phyloP scores from a whole-genome alignment of 2,888 invertebrate species.

The Nebria salina region DNA sequence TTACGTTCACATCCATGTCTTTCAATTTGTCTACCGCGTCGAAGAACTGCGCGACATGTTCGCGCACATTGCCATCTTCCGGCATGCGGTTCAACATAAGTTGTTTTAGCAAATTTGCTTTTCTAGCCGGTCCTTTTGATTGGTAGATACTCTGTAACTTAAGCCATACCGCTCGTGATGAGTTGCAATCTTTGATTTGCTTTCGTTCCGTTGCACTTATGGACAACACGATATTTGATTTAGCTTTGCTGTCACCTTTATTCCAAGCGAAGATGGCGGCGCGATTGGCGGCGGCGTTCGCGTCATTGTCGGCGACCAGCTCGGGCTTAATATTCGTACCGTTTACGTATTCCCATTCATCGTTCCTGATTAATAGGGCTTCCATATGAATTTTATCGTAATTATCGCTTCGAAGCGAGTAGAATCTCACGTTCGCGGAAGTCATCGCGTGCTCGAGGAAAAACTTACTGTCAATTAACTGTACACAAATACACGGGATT shows the following conservation, averaged over 20 bases:
- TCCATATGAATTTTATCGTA: slow-evolving; percentile 29
- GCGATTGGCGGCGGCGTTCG: neutral
- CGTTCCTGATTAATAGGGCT: slow-evolving; percentile 13
- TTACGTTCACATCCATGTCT: slow-evolving; percentile 53
- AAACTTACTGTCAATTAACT: neutral
- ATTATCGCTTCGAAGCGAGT: slow-evolving; percentile 7
- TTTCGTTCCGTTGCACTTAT: slow-evolving; percentile 49
- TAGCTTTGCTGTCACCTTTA: neutral
- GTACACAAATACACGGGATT: too few species aligned
- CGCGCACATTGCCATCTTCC: slow-evolving; percentile 52
- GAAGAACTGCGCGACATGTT: slow-evolving; percentile 55
- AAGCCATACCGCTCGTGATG: too few species aligned
- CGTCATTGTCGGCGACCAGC: too few species aligned
- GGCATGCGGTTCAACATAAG: slow-evolving; percentile 54
- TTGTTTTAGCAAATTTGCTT: slow-evolving; percentile 56
- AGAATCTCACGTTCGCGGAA: slow-evolving; percentile 3
- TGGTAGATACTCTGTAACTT: slow-evolving; percentile 54
- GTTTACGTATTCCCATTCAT: slow-evolving; percentile 22
- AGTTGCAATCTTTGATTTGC: slow-evolving; percentile 50
- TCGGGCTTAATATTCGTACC: slow-evolving; percentile 22
- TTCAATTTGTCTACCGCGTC: slow-evolving; percentile 40
- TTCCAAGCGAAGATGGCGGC: neutral
- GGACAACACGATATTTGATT: neutral
- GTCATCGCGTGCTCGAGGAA: slow-evolving; percentile 1
- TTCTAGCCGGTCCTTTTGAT: slow-evolving; percentile 55